Evolutionary conservation across 2,888 invertebrate genomes (phyloP).

Genomic region (Pseudeuparius sepicola): DNA sequence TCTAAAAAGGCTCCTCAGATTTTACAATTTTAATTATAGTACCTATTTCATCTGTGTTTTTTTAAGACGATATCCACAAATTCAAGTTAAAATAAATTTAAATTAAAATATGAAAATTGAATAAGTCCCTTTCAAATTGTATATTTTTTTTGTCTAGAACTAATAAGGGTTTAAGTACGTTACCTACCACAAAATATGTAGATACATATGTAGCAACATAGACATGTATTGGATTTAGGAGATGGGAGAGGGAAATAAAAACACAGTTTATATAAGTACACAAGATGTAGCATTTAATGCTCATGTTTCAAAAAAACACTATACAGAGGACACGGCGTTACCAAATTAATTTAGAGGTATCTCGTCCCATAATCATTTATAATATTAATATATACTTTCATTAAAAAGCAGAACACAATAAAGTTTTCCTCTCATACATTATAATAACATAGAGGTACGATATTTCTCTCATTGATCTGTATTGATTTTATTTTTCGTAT

Average conservation of each 20-base stretch:
- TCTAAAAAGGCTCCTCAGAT: too few relatives aligned
- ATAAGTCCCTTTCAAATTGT: too few relatives aligned
- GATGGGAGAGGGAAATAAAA: conserved; percentile 27
- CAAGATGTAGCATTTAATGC: conserved; percentile 45
- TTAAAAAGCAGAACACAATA: conserved; percentile 44
- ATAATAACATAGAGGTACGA: conserved; percentile 41
- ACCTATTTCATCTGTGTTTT: too few relatives aligned
- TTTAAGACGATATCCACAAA: too few relatives aligned
- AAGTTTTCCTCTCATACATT: conserved; percentile 39
- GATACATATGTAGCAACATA: too few relatives aligned
- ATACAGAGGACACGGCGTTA: conserved; percentile 43
- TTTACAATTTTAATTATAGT: too few relatives aligned
- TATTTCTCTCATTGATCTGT: conserved; percentile 36
- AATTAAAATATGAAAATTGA: too few relatives aligned
- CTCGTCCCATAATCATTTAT: conserved; percentile 39
- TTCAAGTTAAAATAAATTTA: too few relatives aligned
- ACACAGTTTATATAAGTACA: conserved; percentile 41
- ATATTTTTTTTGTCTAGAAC: too few relatives aligned
- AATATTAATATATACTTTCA: conserved; percentile 38
- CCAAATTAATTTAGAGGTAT: conserved; percentile 42
- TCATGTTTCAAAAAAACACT: conserved; percentile 44
- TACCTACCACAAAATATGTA: too few relatives aligned
- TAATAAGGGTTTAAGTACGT: too few relatives aligned
- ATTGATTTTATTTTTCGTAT: conserved; percentile 47
- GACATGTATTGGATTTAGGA: too few relatives aligned